Evolutionary conservation across 2,797 vertebrate genomes (phyloP), one percentile per base, ranked within the genome.

Genomic region (Spinus olivaceus): DNA sequence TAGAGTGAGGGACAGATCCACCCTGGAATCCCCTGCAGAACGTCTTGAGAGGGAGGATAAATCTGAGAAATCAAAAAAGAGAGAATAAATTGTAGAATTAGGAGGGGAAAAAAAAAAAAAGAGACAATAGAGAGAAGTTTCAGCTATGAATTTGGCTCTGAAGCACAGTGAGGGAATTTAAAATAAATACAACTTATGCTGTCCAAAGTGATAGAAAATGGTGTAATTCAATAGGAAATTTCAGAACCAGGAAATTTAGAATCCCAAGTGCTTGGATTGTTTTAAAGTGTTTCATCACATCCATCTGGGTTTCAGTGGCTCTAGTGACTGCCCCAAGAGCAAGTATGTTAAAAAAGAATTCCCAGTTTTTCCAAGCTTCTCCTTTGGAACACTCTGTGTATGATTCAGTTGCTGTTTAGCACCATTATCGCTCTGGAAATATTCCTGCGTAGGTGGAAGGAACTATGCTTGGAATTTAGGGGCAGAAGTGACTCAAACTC

Each of bases 391-490:
- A 9, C 80, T 59, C 53, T 41, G 90, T n/a, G 51, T 49, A 6
- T 79, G 86, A 88, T 95, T 76, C 71, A 78, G 66, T 79, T 54
- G 82, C 87, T 91, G 64, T 13, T 82, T 33, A 21, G 76, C 78
- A 54, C 51, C 87, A 3, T 91, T 74, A 54, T n/a, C 94, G 63
- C 90, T 91, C 91, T 92, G 90, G 94, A 95, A 93, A 92, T 93
- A 90, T 73, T 95, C 84, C 86, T 63, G 92, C 95, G 94, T 86
- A 79, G 95, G 94, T 88, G 88, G 95, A 86, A 90, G 67, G 83
- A 93, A 8, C 92, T 94, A 8, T 84, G 93, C 92, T 90, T 94
- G 86, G 90, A 92, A 90, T 88, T 81, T 71, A 92, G 74, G 95
- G 88, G 80, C 81, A 95, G 86, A n/a, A 95, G 73, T 86, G 92